Conservation (phyloP, 2,113 vertebrate genomes). For the Gavialis gangeticus region DNA sequence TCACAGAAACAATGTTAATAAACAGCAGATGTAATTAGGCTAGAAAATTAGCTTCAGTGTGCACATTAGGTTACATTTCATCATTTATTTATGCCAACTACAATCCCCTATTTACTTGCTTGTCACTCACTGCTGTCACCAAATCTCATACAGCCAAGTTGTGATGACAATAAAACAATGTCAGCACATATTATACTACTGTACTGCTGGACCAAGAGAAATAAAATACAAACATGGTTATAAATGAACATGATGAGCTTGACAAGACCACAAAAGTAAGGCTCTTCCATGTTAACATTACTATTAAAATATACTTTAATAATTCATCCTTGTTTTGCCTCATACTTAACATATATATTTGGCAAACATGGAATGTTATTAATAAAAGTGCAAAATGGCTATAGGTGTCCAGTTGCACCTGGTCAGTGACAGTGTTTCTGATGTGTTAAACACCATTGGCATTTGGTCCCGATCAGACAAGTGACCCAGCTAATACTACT, state of each 20-base stretch:
- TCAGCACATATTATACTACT: slow-evolving; percentile 34
- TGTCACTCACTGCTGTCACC: slow-evolving; percentile 38
- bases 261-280: not conserved
- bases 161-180: slow-evolving; percentile 17
- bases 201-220: slow-evolving; percentile 35
- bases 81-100: slow-evolving; percentile 15
- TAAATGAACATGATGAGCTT: not conserved
- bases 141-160: slow-evolving; percentile 28
- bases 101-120: slow-evolving; percentile 63
- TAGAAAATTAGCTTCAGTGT: slow-evolving; percentile 31
- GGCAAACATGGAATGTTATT: not conserved
- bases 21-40: slow-evolving; percentile 29
- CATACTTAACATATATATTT: not conserved
- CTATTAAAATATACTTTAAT: not conserved
- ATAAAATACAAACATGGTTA: not conserved
- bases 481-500: not conserved
- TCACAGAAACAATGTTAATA: slow-evolving; percentile 21
- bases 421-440: not conserved
- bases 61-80: slow-evolving; percentile 44
- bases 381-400: not conserved
- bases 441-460: not conserved
- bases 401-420: accelerated
- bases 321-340: not conserved
- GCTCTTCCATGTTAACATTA: not conserved
- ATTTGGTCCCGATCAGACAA: accelerated